Conservation (phyloP, 2,797 vertebrate genomes). For the Syndactyla subalaris region DNA sequence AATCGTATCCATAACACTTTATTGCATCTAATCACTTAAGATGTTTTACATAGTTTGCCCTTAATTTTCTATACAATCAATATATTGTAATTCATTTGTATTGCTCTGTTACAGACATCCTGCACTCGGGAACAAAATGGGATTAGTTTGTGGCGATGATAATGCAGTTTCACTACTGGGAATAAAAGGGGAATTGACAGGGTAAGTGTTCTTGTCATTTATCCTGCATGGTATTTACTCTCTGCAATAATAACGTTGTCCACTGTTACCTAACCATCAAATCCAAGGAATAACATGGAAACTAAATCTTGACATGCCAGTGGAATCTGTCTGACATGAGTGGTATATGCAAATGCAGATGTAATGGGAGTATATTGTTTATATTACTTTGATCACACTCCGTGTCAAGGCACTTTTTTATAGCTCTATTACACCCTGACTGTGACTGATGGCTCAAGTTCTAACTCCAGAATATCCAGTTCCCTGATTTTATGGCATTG, state of each 20-base stretch:
- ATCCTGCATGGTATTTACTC: background rate
- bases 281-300: background rate
- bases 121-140: background rate
- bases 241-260: background rate
- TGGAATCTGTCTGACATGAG: background rate
- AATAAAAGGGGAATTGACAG: background rate
- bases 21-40: constrained; percentile 8
- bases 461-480: background rate
- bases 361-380: background rate
- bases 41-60: constrained; percentile 24
- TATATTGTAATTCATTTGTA: constrained; percentile 22
- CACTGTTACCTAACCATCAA: background rate
- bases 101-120: background rate
- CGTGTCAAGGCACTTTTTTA: background rate
- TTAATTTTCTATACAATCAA: constrained; percentile 20
- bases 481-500: constrained; percentile 16
- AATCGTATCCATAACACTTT: background rate
- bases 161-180: constrained; percentile 6
- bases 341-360: background rate
- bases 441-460: background rate
- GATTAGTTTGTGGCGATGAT: constrained; percentile 1
- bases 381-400: background rate
- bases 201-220: background rate
- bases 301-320: background rate
- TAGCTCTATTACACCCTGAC: background rate